Evolutionary conservation across 2,113 vertebrate species (phyloP).

Genomic region (Caranx ignobilis): DNA sequence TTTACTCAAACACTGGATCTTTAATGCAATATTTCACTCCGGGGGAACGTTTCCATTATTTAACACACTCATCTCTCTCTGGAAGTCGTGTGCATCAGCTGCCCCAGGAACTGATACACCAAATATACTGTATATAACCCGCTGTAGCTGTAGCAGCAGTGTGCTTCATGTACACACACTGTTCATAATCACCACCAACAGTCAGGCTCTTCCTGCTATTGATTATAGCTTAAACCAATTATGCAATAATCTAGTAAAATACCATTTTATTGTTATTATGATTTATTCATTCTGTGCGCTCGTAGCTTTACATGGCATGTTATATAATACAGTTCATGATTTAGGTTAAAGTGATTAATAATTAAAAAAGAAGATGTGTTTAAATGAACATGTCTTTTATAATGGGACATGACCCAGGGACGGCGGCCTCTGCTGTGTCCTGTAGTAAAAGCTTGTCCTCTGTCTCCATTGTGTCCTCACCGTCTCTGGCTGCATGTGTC

Average conservation of each 20-base stretch:
- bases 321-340: neutral
- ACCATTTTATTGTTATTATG: constrained; percentile 4
- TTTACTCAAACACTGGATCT: constrained; percentile 51
- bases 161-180: no score
- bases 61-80: constrained; percentile 26
- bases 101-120: neutral
- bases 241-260: neutral
- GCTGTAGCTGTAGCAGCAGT: no score
- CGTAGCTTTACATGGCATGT: constrained; percentile 3
- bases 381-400: neutral
- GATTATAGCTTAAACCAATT: neutral
- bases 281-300: constrained; percentile 16
- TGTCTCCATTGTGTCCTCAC: no score
- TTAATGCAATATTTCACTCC: constrained; percentile 62
- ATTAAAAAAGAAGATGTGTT: neutral
- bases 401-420: neutral
- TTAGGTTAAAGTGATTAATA: neutral
- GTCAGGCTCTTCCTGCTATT: neutral
- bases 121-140: no score
- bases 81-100: constrained; percentile 7
- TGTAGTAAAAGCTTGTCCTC: neutral
- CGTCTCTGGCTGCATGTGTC: no score
- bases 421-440: neutral
- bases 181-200: neutral
- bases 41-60: constrained; percentile 62